Base-by-base conservation (phyloP, 2,888 invertebrate genomes). In the Drosophila tripunctata region DNA sequence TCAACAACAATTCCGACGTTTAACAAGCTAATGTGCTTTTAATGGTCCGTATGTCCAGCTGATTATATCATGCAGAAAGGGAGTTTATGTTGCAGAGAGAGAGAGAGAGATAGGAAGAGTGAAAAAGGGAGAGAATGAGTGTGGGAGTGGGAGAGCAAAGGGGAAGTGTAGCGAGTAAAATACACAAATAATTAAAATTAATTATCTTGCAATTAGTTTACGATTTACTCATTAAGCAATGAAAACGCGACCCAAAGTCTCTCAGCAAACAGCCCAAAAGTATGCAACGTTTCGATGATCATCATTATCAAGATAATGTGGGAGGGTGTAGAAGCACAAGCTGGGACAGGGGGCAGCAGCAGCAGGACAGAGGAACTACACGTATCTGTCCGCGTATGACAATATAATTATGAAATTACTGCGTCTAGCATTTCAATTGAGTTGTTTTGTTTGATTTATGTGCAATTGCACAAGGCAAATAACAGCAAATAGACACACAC, bases 111-210 rank as follows among this genome's bases (percentile, higher is more conserved):
- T 6, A 21, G n/a, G n/a, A n/a, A n/a, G n/a, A n/a, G 19, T 3
- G 48, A 38, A 36, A n/a, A n/a, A n/a, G n/a, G n/a, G n/a, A n/a
- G n/a, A n/a, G n/a, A n/a, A 10, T 27, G 4, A 30, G 12, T 1
- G 7, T 24, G 43, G n/a, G 35, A 30, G 33, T 21, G 7, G 10
- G 10, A 24, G 8, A 21, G 19, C 3, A 44, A 38, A 36, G 41
- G 19, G 4, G 48, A 38, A 36, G 41, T 44, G 35, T 31, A 24
- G 30, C 31, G 64, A 82, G 82, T 82, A 78, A 82, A 85, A 82
- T 82, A 82, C 80, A 85, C 83, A 82, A 82, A 82, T 82, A 82
- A 82, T 82, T 85, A 85, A 85, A 82, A 85, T 82, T 82, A 82
- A 82, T 82, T 82, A 82, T 85, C 86, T 78, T 75, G 82, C 82